These are phyloP conservation scores for Sepioteuthis lessoniana DNA, from an alignment of 2,888 invertebrate genomes.

Conservation along the genomic window DNA sequence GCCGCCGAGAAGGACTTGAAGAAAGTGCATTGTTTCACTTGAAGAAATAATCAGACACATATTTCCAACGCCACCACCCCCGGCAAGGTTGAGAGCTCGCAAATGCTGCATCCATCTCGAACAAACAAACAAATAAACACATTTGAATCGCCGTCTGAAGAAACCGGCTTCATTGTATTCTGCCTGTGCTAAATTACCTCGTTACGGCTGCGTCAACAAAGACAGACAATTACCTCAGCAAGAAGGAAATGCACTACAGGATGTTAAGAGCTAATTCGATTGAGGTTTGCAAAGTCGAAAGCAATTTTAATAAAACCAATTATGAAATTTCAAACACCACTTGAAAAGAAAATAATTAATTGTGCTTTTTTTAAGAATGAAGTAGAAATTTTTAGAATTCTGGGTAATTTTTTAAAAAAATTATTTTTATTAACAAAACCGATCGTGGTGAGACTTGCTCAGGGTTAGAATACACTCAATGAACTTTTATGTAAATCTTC, in stretches of 20 bases:
- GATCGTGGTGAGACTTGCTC: not conserved
- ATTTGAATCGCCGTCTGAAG: not conserved
- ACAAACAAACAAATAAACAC: not conserved
- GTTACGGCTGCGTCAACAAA: not conserved
- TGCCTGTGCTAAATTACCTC: not conserved
- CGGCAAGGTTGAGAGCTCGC: too few relatives aligned
- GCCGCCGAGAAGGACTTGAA: too few relatives aligned
- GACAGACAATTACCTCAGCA: not conserved
- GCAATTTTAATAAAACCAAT: conserved; percentile 20
- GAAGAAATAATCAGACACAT: too few relatives aligned
- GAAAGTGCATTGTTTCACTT: too few relatives aligned
- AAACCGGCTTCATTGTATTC: not conserved
- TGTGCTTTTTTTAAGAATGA: not conserved
- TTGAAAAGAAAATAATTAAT: conserved; percentile 11
- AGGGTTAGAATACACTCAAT: not conserved
- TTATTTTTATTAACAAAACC: not conserved
- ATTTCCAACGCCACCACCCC: too few relatives aligned
- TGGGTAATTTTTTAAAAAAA: not conserved
- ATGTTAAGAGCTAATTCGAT: conserved; percentile 11
- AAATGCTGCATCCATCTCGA: not conserved
- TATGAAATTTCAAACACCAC: not conserved
- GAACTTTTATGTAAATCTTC: not conserved
- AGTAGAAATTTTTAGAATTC: not conserved
- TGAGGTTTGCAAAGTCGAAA: not conserved
- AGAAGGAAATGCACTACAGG: not conserved